phyloP scores from a whole-genome alignment of 2,113 vertebrate species.

The Cettia cetti region DNA sequence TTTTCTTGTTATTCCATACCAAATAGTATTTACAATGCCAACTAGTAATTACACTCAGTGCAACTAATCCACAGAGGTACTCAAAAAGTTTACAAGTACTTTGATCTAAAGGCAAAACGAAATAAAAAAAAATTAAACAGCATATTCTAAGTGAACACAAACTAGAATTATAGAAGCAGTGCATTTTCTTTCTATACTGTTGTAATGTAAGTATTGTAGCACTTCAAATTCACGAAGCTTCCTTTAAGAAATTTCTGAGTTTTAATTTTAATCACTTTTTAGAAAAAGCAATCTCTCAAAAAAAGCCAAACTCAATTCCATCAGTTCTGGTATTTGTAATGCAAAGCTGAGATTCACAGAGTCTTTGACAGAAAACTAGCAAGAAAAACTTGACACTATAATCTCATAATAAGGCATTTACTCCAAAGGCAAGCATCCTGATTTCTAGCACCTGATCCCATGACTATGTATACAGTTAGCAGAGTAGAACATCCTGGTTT shows the following conservation, averaged over 20 bases:
- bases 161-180: neutral
- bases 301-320: neutral
- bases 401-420: neutral
- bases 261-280: neutral
- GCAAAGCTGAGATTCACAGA: neutral
- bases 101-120: neutral
- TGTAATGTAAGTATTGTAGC: neutral
- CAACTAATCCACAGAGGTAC: neutral
- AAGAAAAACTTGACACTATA: neutral
- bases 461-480: neutral
- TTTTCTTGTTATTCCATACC: neutral
- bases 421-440: neutral
- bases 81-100: neutral
- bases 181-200: neutral
- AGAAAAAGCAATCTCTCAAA: neutral
- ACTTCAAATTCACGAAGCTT: neutral
- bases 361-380: neutral
- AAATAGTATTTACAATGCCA: neutral
- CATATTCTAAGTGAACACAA: neutral
- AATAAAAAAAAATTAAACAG: neutral
- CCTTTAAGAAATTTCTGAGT: neutral
- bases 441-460: neutral
- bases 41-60: neutral
- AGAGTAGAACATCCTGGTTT: neutral
- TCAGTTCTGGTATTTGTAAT: neutral